A percentile compares a stretch with the other conserved stretches of the same genome.
These are phyloP conservation scores for Allophyes oxyacanthae DNA, from an alignment of 2,888 invertebrate genomes.

Conservation along the genomic window DNA sequence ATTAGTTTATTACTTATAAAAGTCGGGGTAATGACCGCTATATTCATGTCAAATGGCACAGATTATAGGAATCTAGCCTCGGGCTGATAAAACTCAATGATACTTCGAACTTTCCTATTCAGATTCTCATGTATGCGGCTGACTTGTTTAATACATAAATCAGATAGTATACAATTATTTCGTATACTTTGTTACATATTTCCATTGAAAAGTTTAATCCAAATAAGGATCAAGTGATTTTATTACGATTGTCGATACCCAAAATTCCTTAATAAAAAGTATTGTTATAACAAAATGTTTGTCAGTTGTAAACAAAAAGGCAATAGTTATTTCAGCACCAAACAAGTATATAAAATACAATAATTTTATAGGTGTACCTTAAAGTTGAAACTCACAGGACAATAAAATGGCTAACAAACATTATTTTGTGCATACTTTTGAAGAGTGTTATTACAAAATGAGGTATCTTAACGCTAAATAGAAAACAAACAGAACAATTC, in stretches of 20 bases:
- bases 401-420: slow-evolving; percentile 1
- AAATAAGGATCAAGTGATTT: neutral
- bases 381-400: no score
- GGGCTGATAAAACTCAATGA: no score
- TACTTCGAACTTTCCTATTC: neutral
- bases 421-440: slow-evolving; percentile 11
- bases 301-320: neutral
- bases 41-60: no score
- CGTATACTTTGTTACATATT: slow-evolving; percentile 5
- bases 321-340: slow-evolving; percentile 19
- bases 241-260: neutral
- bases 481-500: slow-evolving; percentile 53
- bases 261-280: slow-evolving; percentile 3
- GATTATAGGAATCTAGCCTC: no score
- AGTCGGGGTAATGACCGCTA: no score
- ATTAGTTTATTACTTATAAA: no score
- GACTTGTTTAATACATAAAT: neutral
- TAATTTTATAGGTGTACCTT: neutral
- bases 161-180: slow-evolving; percentile 6
- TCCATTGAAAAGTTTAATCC: neutral
- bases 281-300: neutral
- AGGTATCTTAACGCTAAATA: slow-evolving; percentile 44
- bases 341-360: slow-evolving; percentile 2
- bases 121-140: neutral
- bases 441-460: slow-evolving; percentile 29